Evolutionary conservation across 2,888 invertebrate genomes (phyloP).

Genomic region (Melinaea menophilus): DNA sequence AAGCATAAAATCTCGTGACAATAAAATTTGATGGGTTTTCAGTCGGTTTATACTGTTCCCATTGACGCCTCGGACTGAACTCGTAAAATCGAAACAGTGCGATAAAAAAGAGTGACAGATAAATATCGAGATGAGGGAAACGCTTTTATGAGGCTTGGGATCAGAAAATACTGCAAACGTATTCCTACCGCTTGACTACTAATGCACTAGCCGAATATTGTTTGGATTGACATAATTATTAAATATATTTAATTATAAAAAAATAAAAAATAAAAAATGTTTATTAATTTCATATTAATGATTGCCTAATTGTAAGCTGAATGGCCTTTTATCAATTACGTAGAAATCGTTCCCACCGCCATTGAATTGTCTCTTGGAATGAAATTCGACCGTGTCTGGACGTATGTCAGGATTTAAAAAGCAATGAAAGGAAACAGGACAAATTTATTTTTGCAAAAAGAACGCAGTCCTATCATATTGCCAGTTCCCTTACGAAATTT

Average conservation of each 20-base stretch:
- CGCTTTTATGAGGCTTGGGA: conserved; percentile 41
- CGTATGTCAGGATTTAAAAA: conserved; percentile 37
- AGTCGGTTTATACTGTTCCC: conserved; percentile 47
- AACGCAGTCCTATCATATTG: conserved; percentile 54
- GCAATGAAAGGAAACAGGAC: conserved; percentile 49
- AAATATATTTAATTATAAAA: too few relatives aligned
- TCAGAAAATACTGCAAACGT: conserved; percentile 17
- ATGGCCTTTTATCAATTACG: conserved; percentile 2
- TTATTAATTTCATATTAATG: neutral
- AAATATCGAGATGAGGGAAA: conserved; percentile 70
- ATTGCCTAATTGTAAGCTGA: neutral
- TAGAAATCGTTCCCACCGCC: conserved; percentile 6
- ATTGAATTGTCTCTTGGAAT: conserved; percentile 17
- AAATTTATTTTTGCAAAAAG: conserved; percentile 54
- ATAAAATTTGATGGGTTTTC: conserved; percentile 41
- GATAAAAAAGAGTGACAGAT: conserved; percentile 66
- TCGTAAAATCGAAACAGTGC: conserved; percentile 71
- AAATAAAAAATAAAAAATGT: too few relatives aligned
- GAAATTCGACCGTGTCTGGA: conserved; percentile 17
- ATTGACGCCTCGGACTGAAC: conserved; percentile 61
- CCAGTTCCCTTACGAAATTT: conserved; percentile 55
- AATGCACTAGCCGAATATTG: conserved; percentile 10
- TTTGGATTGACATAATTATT: conserved; percentile 9
- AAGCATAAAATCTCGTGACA: conserved; percentile 39
- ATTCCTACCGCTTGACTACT: neutral